Percentiles rank a stretch among this genome's conserved stretches.
Conservation (phyloP, 2,113 vertebrate species). For the Aegotheles bennettii region DNA sequence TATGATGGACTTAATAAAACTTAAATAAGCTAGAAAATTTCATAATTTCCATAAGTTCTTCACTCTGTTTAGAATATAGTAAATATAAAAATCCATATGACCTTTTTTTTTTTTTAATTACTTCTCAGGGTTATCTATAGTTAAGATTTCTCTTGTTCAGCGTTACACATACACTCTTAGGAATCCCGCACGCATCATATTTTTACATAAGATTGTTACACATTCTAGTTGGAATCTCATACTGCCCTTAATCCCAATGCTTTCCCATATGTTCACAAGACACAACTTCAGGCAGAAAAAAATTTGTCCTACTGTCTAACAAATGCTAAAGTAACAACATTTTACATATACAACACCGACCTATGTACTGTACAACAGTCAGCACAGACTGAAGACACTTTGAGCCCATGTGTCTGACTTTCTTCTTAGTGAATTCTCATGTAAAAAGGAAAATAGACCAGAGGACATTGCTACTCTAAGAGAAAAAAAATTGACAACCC, state of each 20-base stretch:
- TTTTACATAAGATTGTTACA: background rate
- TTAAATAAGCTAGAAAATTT: background rate
- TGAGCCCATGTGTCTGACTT: background rate
- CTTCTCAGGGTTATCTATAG: background rate
- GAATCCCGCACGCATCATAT: background rate
- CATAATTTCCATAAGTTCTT: background rate
- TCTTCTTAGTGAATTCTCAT: background rate
- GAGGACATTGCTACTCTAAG: background rate
- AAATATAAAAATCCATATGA: background rate
- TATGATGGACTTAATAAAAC: background rate
- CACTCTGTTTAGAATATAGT: background rate
- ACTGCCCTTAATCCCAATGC: background rate
- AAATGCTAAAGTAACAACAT: background rate
- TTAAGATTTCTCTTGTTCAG: background rate
- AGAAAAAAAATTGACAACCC: background rate
- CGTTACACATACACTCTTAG: background rate
- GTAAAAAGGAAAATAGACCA: background rate
- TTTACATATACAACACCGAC: background rate
- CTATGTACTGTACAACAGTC: background rate
- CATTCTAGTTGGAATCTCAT: background rate
- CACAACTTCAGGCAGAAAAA: background rate
- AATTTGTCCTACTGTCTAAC: background rate
- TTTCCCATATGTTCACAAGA: background rate
- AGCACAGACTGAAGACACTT: background rate
- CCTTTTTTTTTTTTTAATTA: background rate